Evolutionary conservation across 2,888 invertebrate species (phyloP), one percentile per base, ranked within the genome.

Genomic region (Agrochola litura): DNA sequence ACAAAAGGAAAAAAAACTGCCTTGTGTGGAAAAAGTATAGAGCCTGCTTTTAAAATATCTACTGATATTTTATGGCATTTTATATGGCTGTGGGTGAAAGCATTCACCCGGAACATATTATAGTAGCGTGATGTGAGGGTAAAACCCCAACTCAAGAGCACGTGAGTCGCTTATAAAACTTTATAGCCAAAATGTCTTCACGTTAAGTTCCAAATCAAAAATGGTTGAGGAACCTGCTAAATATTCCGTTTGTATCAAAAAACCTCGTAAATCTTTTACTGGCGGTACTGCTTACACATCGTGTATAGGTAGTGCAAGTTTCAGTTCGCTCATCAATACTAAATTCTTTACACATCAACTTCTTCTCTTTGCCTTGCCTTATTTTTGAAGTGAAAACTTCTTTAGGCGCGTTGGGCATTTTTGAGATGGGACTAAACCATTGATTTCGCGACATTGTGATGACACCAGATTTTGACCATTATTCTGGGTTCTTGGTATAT

Each of bases 241-340:
- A 73, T 56, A 64, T 73, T 73, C 10, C 64, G 46, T 73, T 56
- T 19, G 46, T 52, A 25, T 76, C 73, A 73, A 76, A 60, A 71
- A 25, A 30, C 5, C 61, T 71, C 75, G 43, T 75, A 43, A 71
- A 43, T 61, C 30, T 61, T 70, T 61, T 70, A 74, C 43, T 63
- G 61, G 72, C 52, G n/a, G 52, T 54, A 71, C 16, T 5, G 30
- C 73, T 63, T 43, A 37, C 43, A 75, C 71, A 71, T 71, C 16
- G 72, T 54, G 43, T 52, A 54, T 43, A 61, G 19, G 22, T 37
- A 56, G 19, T 73, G 30, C 43, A n/a, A 46, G 46, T 22, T 60
- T 52, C 58, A 41, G 41, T 22, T 60, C 25, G 9, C 73, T 25
- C n/a, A 49, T 73, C 46, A 58, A 58, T 60, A 49, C 71, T 49